A percentile compares a stretch with the other conserved stretches of the same genome.
Evolutionary conservation across 2,113 vertebrate species (phyloP).

Genomic region (Austrofundulus limnaeus): DNA sequence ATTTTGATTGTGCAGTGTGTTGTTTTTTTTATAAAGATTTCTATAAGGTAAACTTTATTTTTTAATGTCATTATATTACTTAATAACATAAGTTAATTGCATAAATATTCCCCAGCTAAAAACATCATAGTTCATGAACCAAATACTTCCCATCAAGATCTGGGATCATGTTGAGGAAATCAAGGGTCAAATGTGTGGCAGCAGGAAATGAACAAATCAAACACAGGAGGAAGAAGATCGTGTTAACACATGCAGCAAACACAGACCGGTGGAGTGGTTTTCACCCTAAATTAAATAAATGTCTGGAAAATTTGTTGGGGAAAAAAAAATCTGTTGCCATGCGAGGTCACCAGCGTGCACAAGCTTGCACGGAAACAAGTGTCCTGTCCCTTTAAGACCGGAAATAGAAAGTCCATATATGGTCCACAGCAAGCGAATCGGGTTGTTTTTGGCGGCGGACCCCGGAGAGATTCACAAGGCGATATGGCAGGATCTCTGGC

Average conservation of each 20-base stretch:
- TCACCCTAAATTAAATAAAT: not conserved
- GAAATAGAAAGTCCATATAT: slow-evolving; percentile 19
- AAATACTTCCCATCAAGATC: not conserved
- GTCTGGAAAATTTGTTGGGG: too few species aligned
- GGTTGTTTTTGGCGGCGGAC: slow-evolving; percentile 11
- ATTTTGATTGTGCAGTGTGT: too few species aligned
- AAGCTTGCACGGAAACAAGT: not conserved
- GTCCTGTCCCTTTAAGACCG: slow-evolving; percentile 56
- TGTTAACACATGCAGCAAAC: not conserved
- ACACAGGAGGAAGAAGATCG: not conserved
- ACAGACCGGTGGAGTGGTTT: too few species aligned
- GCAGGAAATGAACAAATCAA: not conserved
- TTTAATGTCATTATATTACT: too few species aligned
- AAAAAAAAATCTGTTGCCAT: slow-evolving; percentile 6
- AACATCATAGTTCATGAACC: not conserved
- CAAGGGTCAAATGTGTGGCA: not conserved
- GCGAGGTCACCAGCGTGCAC: slow-evolving; percentile 16
- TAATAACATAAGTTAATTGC: too few species aligned
- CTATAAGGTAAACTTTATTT: too few species aligned
- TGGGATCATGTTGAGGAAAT: not conserved
- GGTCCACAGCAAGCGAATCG: slow-evolving; percentile 22
- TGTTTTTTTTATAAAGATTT: too few species aligned
- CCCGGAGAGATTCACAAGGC: not conserved
- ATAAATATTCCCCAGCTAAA: too few species aligned
- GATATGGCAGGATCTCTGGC: slow-evolving; percentile 75